Conservation (phyloP, 2,113 vertebrate genomes). For the Gambusia affinis region DNA sequence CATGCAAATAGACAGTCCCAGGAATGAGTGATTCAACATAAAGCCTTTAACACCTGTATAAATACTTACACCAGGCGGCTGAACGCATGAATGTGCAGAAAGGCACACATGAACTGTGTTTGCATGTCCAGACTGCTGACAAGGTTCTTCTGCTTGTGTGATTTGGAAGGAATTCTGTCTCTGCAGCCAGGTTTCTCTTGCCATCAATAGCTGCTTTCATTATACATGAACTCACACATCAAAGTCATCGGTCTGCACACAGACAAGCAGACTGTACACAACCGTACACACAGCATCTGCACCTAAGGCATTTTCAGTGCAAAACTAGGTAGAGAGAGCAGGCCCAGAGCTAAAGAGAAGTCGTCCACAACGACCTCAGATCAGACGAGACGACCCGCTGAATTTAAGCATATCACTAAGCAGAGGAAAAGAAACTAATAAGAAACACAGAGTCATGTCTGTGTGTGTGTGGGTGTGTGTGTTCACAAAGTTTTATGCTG, state of each 20-base stretch:
- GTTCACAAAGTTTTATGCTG: conserved; percentile 43
- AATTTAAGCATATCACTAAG: too few species aligned
- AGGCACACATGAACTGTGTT: neutral
- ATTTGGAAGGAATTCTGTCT: conserved; percentile 55
- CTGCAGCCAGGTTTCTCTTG: conserved; percentile 21
- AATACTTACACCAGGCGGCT: conserved; percentile 46
- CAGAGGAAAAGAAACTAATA: too few species aligned
- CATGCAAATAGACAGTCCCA: conserved; percentile 1
- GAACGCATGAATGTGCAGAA: neutral
- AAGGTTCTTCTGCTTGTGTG: conserved; percentile 63
- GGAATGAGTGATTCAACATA: neutral
- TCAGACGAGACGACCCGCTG: too few species aligned
- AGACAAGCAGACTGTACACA: conserved; percentile 10
- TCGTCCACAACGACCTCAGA: conserved; percentile 1
- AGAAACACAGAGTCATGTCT: neutral
- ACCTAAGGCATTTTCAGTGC: conserved; percentile 38
- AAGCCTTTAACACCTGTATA: conserved; percentile 53
- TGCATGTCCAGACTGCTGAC: conserved; percentile 22
- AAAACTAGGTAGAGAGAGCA: conserved; percentile 28
- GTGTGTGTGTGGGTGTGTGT: conserved; percentile 18
- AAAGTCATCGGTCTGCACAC: neutral
- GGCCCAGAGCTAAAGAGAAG: conserved; percentile 28
- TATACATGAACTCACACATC: conserved; percentile 22
- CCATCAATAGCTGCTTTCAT: conserved; percentile 69
- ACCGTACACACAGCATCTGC: conserved; percentile 3